Conservation (phyloP, 1,140 invertebrate genomes). For the Galendromus occidentalis region DNA sequence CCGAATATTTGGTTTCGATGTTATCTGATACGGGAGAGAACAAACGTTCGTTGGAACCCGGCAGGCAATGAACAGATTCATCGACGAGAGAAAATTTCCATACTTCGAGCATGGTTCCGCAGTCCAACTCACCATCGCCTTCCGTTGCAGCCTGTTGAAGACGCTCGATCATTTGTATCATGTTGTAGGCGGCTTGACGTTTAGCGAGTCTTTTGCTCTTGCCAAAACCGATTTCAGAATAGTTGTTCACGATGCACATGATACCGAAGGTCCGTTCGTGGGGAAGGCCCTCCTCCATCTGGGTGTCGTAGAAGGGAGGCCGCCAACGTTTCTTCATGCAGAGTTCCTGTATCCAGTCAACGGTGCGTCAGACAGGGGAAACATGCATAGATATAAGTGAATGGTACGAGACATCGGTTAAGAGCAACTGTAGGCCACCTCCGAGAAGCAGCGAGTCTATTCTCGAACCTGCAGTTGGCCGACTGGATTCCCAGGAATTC, state of each 20-base stretch:
- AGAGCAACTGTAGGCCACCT: too few species aligned
- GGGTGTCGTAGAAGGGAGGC: conserved; percentile 71
- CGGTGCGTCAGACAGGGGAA: too few species aligned
- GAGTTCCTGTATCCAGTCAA: conserved; percentile 38
- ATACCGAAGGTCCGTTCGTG: conserved; percentile 83
- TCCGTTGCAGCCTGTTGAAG: neutral
- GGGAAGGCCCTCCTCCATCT: conserved; percentile 64
- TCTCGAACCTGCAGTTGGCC: conserved; percentile 51
- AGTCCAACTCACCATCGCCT: neutral
- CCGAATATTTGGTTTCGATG: neutral
- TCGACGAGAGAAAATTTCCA: too few species aligned
- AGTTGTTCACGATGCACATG: conserved; percentile 45
- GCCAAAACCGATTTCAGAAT: conserved; percentile 36
- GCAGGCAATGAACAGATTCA: too few species aligned
- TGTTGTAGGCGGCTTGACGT: conserved; percentile 71
- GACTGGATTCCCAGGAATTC: conserved; percentile 54
- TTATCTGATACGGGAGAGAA: too few species aligned
- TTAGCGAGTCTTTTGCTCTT: conserved; percentile 93
- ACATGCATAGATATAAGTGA: too few species aligned
- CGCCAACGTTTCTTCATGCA: conserved; percentile 87
- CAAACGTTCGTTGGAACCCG: too few species aligned
- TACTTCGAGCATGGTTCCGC: too few species aligned
- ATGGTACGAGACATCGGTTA: too few species aligned
- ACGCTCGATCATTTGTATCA: conserved; percentile 32
- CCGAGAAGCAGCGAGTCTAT: too few species aligned